Conservation (phyloP, 2,888 invertebrate genomes). For the Pachycephus smyrnensis region DNA sequence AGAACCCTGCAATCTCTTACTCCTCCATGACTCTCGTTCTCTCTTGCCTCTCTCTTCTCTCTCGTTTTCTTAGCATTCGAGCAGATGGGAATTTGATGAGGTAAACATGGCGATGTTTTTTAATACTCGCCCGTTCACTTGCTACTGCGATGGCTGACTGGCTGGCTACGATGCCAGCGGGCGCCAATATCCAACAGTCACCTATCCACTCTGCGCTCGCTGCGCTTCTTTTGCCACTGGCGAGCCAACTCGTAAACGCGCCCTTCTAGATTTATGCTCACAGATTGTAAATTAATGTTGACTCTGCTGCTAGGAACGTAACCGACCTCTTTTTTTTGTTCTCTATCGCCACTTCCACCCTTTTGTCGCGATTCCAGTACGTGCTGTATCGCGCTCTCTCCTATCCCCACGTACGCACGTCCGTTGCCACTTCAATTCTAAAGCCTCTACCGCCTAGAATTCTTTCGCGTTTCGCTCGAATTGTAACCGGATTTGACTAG, state of each 20-base stretch:
- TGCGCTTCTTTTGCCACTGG: slow-evolving; percentile 23
- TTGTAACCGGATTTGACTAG: too few species aligned
- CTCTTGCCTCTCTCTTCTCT: slow-evolving; percentile 15
- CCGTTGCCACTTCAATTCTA: too few species aligned
- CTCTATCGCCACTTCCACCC: background rate
- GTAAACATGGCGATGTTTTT: slow-evolving; percentile 45
- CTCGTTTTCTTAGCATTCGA: slow-evolving; percentile 31
- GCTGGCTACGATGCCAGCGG: slow-evolving; percentile 13
- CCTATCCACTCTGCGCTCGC: slow-evolving; percentile 12
- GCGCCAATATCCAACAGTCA: slow-evolving; percentile 12
- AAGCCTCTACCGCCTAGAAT: too few species aligned
- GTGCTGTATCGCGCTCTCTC: too few species aligned
- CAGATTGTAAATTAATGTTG: slow-evolving; percentile 50
- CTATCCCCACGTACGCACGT: too few species aligned
- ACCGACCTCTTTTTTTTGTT: background rate
- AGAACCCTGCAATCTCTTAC: background rate
- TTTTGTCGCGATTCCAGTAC: background rate
- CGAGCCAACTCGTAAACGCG: slow-evolving; percentile 23
- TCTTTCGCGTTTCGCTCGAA: too few species aligned
- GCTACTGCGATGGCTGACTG: slow-evolving; percentile 2
- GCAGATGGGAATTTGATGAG: slow-evolving; percentile 53
- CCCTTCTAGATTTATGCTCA: slow-evolving; percentile 41
- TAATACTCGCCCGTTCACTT: slow-evolving; percentile 31
- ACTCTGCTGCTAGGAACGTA: slow-evolving; percentile 20
- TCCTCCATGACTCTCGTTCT: slow-evolving; percentile 17